Evolutionary conservation across 2,888 invertebrate genomes (phyloP), one percentile per base, ranked within the genome.

Genomic region (Noctua comes): DNA sequence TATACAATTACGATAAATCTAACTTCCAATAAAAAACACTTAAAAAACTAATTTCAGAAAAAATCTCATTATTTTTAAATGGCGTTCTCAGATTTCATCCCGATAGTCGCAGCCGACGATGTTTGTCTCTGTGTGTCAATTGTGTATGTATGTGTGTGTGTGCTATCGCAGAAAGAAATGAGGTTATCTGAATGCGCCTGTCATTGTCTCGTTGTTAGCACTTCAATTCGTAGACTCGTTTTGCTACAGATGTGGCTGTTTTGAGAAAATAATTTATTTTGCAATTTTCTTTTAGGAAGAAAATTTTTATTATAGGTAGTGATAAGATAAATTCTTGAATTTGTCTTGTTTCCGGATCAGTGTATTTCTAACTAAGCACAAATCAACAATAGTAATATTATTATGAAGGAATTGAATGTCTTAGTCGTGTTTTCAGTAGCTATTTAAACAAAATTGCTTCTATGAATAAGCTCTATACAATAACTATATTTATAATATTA

Each of bases 161-260:
- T 90, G 93, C 91, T 94, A 95, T 95, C 94, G 91, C 91, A 92
- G 93, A 97, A 97, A 97, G 96, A 96, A 97, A 96, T 96, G 96
- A 96, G 96, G 96, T 96, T 97, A 97, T 97, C 96, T 96, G 93
- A 92, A 94, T 94, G 94, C 94, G 92, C 87, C 91, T 95, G 95
- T 96, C 96, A 95, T 95, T 96, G 96, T 95, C 93, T 95, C 93
- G 89, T 88, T 92, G 93, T 91, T 90, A 91, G 92, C 91, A 91
- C 91, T 90, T 88, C 86, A 86, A 82, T 88, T 88, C 87, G 90
- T 91, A 90, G 90, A 91, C 85, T 85, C 73, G 70, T 66, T 76
- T 79, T 77, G 65, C 51, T 48, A 80, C 81, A 88, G 90, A 91
- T 84, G 77, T 76, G 86, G 73, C 87, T 46, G 40, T 2, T 27